Evolutionary conservation across 2,113 vertebrate species (phyloP), one percentile per base, ranked within the genome.

Genomic region (Leptobrachium leishanense): DNA sequence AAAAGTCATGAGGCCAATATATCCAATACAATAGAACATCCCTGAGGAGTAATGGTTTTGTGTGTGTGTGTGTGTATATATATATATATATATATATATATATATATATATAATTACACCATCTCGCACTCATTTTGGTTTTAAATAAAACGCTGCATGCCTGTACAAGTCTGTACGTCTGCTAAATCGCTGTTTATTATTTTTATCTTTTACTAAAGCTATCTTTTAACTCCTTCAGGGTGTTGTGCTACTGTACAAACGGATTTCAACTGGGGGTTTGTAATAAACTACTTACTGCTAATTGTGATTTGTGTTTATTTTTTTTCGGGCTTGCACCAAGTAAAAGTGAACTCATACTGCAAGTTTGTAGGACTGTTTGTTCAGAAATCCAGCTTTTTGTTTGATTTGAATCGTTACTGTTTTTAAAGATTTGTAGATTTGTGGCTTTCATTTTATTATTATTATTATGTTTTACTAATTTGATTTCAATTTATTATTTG

Each of bases 291-390:
- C 89, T 90, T 94, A 89, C 83, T 90, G 88, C 86, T 87, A 88
- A 89, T 91, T 88, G 77, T 90, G 90, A 89, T 90, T 82, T 90
- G 20, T 31, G 20, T 31, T 31, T 31, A 31, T 31, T 31, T 31
- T 31, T 31, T 31, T 31, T 31, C 20, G 90, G 90, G 84, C 91
- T 88, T 89, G 85, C 92, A 87, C 94, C 95, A 88, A 90, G 90
- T 94, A 89, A 94, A 94, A 96, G 94, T 95, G 96, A 96, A 95
- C 94, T 96, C 96, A 96, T 93, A 92, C 94, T 96, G 95, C 97
- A 97, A 96, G 94, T 95, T 57, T 95, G 93, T 95, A 92, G 94
- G 91, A 94, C 91, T 91, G 93, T 93, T 95, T 91, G 93, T 93
- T 95, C 94, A 90, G 92, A 90, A 86, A 93, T 89, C 90, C 92